Conservation (phyloP, 2,797 vertebrate species). For the Sus cebifrons region DNA sequence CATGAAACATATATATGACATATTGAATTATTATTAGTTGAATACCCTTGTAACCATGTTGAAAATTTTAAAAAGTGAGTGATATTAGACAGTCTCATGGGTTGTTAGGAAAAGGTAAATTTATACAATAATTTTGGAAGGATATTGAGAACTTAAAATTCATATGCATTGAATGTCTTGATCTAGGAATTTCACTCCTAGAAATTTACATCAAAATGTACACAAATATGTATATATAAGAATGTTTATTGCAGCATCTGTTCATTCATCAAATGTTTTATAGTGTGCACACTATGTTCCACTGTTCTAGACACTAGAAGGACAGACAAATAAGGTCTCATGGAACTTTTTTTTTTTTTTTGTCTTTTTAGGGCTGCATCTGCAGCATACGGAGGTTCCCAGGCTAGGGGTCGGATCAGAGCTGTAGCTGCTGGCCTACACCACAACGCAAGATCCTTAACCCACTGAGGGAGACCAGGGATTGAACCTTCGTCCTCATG, state of each 20-base stretch:
- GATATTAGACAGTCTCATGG: background rate
- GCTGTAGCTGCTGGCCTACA: no score
- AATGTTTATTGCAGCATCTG: background rate
- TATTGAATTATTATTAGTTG: background rate
- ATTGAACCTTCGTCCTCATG: no score
- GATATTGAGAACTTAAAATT: background rate
- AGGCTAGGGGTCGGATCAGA: no score
- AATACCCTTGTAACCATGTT: background rate
- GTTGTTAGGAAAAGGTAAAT: background rate
- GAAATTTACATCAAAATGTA: background rate
- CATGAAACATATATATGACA: background rate
- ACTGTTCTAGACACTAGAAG: background rate
- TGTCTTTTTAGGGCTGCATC: no score
- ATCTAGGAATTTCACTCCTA: background rate
- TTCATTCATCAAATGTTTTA: background rate
- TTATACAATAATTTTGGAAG: background rate
- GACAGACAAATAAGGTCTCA: background rate
- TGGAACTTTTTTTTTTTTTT: no score
- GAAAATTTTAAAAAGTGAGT: background rate
- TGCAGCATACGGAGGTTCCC: no score
- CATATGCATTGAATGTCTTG: background rate
- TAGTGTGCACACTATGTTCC: background rate
- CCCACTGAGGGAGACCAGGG: no score
- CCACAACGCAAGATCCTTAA: no score
- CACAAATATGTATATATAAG: background rate